phyloP scores from a whole-genome alignment of 2,113 vertebrate species.

The Galemys pyrenaicus region DNA sequence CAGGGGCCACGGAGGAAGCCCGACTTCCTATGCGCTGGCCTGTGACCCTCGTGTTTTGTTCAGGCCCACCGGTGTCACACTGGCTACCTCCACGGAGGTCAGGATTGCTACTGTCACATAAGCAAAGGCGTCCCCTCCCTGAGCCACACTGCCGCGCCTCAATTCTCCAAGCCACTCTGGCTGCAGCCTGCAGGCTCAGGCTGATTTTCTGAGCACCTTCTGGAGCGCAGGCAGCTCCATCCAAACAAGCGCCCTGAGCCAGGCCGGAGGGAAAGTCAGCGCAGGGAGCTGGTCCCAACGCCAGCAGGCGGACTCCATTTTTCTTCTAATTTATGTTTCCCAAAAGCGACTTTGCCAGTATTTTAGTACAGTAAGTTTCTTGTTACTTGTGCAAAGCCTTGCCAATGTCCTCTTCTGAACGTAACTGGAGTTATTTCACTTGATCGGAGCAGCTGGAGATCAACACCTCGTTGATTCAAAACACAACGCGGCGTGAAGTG shows the following conservation, averaged over 20 bases:
- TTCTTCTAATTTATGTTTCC: constrained; percentile 70
- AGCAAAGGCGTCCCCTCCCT: not conserved
- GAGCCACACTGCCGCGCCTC: not conserved
- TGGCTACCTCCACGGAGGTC: not conserved
- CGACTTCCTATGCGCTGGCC: too few species aligned
- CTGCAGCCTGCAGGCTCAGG: not conserved
- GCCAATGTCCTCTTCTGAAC: constrained; percentile 30
- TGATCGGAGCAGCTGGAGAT: constrained; percentile 31
- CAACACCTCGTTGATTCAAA: constrained; percentile 60
- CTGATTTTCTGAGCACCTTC: constrained; percentile 59
- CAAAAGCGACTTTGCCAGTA: constrained; percentile 57
- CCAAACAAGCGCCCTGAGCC: constrained; percentile 38
- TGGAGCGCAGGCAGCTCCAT: constrained; percentile 10
- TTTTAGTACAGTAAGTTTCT: constrained; percentile 72
- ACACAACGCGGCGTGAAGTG: constrained; percentile 34
- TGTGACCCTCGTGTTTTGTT: too few species aligned
- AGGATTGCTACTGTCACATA: constrained; percentile 11
- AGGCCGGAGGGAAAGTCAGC: constrained; percentile 56
- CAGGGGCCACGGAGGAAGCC: too few species aligned
- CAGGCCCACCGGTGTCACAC: too few species aligned
- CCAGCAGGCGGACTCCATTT: constrained; percentile 63
- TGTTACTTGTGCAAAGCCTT: constrained; percentile 56
- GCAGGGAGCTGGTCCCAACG: constrained; percentile 26
- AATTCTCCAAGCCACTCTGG: constrained; percentile 9
- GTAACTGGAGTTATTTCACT: constrained; percentile 20